Percentiles rank a stretch among this genome's conserved stretches.
Conservation (phyloP, 2,113 vertebrate species). For the Protobothrops mucrosquamatus region DNA sequence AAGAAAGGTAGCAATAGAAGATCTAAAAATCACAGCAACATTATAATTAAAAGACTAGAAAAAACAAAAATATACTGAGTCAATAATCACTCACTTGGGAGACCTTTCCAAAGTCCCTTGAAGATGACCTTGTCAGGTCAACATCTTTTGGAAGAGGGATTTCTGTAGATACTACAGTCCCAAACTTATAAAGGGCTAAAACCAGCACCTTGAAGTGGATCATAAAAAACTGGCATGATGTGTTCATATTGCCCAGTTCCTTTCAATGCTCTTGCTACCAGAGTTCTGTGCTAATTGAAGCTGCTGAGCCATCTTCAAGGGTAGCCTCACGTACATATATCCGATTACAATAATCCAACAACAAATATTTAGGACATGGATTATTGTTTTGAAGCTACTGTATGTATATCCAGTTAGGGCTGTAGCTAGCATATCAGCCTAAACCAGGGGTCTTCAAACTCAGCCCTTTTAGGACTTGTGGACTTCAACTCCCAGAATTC, state of each 20-base stretch:
- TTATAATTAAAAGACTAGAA: background rate
- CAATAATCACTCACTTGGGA: background rate
- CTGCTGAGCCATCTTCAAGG: background rate
- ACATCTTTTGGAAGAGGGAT: background rate
- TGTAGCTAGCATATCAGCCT: background rate
- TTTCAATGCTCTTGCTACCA: background rate
- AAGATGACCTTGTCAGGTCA: background rate
- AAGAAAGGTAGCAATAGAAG: background rate
- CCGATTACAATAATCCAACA: background rate
- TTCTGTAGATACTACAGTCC: background rate
- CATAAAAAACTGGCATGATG: background rate
- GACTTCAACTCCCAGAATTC: too few species aligned
- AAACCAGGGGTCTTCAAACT: too few species aligned
- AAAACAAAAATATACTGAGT: background rate
- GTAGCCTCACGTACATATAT: background rate
- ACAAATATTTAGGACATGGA: background rate
- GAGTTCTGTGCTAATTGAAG: background rate
- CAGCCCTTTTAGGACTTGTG: too few species aligned
- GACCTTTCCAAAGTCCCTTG: background rate
- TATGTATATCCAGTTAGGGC: background rate
- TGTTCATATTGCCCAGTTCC: background rate
- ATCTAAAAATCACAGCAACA: background rate
- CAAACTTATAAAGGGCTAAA: background rate
- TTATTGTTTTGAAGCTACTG: background rate
- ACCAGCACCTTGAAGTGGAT: background rate